Evolutionary conservation across 2,888 invertebrate genomes (phyloP), one percentile per base, ranked within the genome.

Genomic region (Spodoptera littoralis): DNA sequence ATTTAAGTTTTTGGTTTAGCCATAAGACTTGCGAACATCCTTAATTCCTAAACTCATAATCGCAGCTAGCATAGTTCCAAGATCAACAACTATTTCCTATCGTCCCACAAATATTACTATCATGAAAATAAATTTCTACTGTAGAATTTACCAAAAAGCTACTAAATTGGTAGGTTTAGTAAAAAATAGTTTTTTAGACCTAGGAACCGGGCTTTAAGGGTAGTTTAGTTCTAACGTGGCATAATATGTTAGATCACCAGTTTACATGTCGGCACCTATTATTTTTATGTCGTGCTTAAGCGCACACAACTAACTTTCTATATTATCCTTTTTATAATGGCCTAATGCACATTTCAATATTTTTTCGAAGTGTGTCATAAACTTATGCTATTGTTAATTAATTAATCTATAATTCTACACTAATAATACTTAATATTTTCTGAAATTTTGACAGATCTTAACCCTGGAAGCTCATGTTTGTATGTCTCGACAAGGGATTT

Each of bases 181-280:
- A 27, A 24, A 11, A 11, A 41, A 8, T 44, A 11, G 27, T 2
- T 6, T 46, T 45, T 49, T 48, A 45, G n/a, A 42, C n/a, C 22
- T 72, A 45, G 73, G 54, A 42, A 67, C 65, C 68, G 73, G 73
- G 58, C 27, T 18, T 43, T 46, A 50, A 43, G 36, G 18, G 45
- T 66, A 66, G 49, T 43, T 22, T 73, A 67, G 36, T 67, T 50
- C 13, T 55, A 56, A 50, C 27, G 36, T 50, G 49, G 50, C 50
- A 50, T 67, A 48, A 53, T 62, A 30, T 43, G 45, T 75, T 62
- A 45, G 42, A 41, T 50, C 61, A 69, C 51, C 36, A 55, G 64
- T 62, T 62, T 70, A 52, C 36, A 70, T 45, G 36, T 45, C 55
- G 50, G 41, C 53, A 69, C 46, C 11, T 13, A 36, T 27, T 54